phyloP scores from a whole-genome alignment of 2,113 vertebrate species.

The Thalassarche chlororhynchos region DNA sequence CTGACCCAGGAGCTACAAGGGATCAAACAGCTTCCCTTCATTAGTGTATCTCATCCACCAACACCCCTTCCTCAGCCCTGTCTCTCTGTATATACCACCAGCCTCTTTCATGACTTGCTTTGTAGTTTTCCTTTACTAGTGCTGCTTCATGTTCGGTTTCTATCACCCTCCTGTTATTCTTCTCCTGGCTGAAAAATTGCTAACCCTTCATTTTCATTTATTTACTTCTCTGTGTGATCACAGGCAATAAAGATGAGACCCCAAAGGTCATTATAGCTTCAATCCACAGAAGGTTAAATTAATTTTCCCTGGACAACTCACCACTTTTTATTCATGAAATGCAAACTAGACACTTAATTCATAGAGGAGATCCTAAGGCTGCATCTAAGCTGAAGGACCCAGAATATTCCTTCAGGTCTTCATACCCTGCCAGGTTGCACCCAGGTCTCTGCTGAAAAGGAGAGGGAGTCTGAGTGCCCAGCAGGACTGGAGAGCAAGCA shows the following conservation, averaged over 20 bases:
- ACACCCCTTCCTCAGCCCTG: not conserved
- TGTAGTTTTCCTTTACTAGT: not conserved
- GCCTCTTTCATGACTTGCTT: not conserved
- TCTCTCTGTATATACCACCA: not conserved
- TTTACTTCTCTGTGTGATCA: not conserved
- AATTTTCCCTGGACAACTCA: not conserved
- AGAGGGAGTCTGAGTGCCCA: not conserved
- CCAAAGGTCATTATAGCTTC: not conserved
- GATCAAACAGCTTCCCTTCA: conserved; percentile 25
- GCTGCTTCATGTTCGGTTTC: not conserved
- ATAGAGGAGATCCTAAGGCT: not conserved
- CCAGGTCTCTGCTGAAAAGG: not conserved
- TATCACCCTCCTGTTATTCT: not conserved
- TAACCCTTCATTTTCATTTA: not conserved
- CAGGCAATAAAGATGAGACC: not conserved
- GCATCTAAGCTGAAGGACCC: not conserved
- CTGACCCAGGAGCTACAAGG: conserved; percentile 17
- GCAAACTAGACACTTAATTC: not conserved
- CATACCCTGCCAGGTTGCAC: not conserved
- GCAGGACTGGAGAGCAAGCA: not conserved
- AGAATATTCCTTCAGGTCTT: not conserved
- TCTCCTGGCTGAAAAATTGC: not conserved
- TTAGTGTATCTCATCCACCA: not conserved
- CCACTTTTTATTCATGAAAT: not conserved
- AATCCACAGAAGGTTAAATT: not conserved